A percentile compares a stretch with the other conserved stretches of the same genome.
phyloP scores from a whole-genome alignment of 2,113 vertebrate genomes.

The Crocuta crocuta region DNA sequence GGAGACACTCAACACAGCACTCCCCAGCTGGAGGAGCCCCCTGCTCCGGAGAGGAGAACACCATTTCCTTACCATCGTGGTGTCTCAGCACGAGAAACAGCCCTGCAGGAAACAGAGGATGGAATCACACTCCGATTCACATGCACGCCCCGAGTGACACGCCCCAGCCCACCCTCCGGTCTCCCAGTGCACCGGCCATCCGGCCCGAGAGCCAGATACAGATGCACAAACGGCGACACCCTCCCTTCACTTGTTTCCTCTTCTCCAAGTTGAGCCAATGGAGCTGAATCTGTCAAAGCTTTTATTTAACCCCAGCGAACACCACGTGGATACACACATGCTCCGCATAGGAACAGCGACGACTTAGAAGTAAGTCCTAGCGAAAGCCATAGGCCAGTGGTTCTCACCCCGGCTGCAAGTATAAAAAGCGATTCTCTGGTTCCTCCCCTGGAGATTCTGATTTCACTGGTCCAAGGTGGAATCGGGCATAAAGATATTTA shows the following conservation, averaged over 20 bases:
- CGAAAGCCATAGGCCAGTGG: neutral
- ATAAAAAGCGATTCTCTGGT: neutral
- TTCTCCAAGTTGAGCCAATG: neutral
- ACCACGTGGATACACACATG: fast-evolving
- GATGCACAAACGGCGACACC: neutral
- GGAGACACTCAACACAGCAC: neutral
- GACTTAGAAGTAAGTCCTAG: neutral
- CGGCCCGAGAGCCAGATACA: neutral
- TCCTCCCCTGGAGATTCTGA: neutral
- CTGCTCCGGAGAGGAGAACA: neutral
- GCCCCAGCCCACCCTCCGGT: neutral
- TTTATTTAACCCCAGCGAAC: neutral
- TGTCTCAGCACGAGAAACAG: slow-evolving; percentile 62
- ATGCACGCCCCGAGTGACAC: fast-evolving
- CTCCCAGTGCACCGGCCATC: neutral
- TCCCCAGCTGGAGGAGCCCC: neutral
- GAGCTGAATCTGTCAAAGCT: neutral
- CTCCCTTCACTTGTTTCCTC: neutral
- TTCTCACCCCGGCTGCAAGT: neutral
- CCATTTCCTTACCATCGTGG: slow-evolving; percentile 62
- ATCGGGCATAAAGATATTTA: neutral
- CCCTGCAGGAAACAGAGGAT: slow-evolving; percentile 53
- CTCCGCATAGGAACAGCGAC: neutral
- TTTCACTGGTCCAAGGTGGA: neutral
- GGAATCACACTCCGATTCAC: neutral